These are phyloP conservation scores for Cavia porcellus DNA, from an alignment of 2,113 vertebrate genomes.

Conservation along the genomic window DNA sequence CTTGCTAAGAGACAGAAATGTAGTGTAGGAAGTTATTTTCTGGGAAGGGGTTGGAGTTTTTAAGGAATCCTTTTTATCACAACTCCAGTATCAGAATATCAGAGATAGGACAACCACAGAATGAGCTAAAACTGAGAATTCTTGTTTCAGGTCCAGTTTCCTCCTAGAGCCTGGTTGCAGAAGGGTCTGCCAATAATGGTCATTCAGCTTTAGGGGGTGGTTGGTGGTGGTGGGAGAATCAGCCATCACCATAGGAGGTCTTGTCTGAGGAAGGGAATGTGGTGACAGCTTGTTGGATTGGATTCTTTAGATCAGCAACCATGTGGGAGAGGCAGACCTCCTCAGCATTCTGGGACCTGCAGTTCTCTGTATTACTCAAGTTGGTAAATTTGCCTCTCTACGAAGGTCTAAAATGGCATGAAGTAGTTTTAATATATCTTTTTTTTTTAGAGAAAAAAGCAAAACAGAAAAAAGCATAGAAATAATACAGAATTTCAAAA, in stretches of 20 bases:
- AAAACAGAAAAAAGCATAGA: no score
- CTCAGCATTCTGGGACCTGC: not conserved
- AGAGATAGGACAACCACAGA: not conserved
- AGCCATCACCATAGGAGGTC: no score
- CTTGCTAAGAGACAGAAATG: not conserved
- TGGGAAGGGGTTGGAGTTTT: not conserved
- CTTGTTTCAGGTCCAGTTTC: not conserved
- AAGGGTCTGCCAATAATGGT: not conserved
- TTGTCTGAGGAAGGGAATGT: not conserved
- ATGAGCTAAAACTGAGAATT: not conserved
- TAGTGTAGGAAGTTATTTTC: not conserved
- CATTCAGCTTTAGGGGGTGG: not conserved
- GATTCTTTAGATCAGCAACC: not conserved
- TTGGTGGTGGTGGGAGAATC: not conserved
- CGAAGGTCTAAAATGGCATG: not conserved
- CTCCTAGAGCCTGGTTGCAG: not conserved
- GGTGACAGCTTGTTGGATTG: not conserved
- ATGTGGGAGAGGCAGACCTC: not conserved
- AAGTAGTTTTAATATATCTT: not conserved
- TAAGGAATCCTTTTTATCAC: not conserved
- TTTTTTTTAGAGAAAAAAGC: no score
- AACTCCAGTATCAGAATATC: not conserved
- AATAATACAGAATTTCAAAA: no score
- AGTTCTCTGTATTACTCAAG: not conserved
- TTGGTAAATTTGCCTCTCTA: not conserved